phyloP scores from a whole-genome alignment of 2,113 vertebrate genomes.

The Martes martes region DNA sequence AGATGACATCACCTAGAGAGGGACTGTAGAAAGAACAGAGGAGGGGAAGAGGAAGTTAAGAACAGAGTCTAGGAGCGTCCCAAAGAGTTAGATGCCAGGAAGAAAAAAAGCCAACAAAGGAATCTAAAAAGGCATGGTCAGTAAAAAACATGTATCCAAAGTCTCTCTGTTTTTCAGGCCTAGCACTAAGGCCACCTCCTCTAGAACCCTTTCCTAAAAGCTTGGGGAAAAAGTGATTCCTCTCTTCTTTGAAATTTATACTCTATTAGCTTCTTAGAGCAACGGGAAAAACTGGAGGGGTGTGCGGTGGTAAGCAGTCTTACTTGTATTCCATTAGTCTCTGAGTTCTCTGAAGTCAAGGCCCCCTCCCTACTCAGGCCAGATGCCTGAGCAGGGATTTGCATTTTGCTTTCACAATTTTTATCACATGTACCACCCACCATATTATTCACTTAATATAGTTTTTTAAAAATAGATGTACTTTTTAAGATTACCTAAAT shows the following conservation, averaged over 20 bases:
- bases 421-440: not conserved
- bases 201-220: not conserved
- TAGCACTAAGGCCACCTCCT: not conserved
- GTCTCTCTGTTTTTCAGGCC: not conserved
- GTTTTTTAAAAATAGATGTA: not conserved
- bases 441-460: not conserved
- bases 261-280: not conserved
- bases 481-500: not conserved
- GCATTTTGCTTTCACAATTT: conserved; percentile 3
- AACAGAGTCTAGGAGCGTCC: not conserved
- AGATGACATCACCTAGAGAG: not conserved
- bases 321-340: not conserved
- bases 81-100: conserved; percentile 12
- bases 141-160: not conserved
- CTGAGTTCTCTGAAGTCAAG: not conserved
- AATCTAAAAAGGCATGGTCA: not conserved
- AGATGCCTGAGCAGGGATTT: not conserved
- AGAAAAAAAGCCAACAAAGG: not conserved
- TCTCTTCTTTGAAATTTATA: not conserved
- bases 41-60: not conserved
- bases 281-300: not conserved
- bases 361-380: not conserved
- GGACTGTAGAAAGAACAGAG: conserved; percentile 32
- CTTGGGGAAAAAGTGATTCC: not conserved
- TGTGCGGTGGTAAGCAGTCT: not conserved